phyloP scores from a whole-genome alignment of 2,888 invertebrate genomes.

The Harpalus rufipes region DNA sequence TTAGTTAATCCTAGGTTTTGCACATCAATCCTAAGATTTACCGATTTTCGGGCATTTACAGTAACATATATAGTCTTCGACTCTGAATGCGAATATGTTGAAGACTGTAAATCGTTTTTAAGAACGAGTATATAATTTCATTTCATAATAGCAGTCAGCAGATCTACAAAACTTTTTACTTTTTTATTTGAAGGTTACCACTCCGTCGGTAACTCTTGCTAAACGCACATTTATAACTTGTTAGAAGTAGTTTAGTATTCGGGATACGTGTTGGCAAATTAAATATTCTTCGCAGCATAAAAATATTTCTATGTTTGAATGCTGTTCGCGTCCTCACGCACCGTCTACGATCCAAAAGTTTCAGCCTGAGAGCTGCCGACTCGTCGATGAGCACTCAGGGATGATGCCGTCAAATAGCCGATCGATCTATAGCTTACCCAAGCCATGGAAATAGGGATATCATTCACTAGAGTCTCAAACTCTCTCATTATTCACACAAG shows the following conservation, averaged over 20 bases:
- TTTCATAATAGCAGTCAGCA: too few relatives aligned
- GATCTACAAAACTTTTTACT: too few relatives aligned
- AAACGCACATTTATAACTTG: constrained; percentile 2
- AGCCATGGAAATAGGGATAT: not conserved
- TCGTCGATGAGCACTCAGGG: constrained; percentile 24
- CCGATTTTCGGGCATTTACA: too few relatives aligned
- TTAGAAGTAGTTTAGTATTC: constrained; percentile 14
- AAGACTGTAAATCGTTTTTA: too few relatives aligned
- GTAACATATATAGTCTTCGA: too few relatives aligned
- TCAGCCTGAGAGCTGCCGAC: not conserved
- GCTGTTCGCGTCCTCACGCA: constrained; percentile 40
- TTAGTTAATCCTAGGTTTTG: too few relatives aligned
- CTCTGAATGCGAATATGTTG: too few relatives aligned
- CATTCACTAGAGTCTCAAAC: not conserved
- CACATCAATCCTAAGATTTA: too few relatives aligned
- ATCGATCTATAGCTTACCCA: constrained; percentile 10
- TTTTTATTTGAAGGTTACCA: too few relatives aligned
- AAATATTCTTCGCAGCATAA: constrained; percentile 31
- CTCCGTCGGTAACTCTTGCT: not conserved
- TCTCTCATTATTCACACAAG: not conserved
- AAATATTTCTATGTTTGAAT: constrained; percentile 28
- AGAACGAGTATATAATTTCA: too few relatives aligned
- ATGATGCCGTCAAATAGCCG: constrained; percentile 37
- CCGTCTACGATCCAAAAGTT: constrained; percentile 33
- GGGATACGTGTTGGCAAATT: not conserved